Evolutionary conservation across 2,797 vertebrate species (phyloP).

Genomic region (Alfaro cultratus): DNA sequence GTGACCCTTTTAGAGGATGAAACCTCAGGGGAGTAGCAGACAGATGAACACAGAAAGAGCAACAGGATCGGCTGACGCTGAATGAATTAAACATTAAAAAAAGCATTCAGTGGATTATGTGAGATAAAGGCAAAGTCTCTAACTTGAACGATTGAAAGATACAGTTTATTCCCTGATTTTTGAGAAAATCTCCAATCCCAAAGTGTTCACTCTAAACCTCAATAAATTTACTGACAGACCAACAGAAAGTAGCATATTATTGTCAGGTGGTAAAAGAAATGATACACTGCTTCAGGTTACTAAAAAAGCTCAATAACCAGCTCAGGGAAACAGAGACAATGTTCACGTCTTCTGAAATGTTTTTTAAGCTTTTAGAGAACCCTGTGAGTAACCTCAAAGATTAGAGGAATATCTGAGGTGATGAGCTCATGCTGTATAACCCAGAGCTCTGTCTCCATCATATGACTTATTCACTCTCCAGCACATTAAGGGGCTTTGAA

Average conservation of each 20-base stretch:
- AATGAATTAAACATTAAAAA: neutral
- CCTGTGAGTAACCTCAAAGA: conserved; percentile 52
- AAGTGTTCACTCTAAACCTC: neutral
- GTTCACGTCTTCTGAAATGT: conserved; percentile 18
- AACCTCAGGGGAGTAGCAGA: conserved; percentile 26
- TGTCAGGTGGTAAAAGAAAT: neutral
- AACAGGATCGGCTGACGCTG: conserved; percentile 1
- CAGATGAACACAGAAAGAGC: conserved; percentile 2
- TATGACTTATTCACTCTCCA: conserved; percentile 46
- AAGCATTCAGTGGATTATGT: neutral
- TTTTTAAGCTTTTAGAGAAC: conserved; percentile 41
- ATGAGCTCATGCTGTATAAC: conserved; percentile 66
- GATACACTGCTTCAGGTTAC: neutral
- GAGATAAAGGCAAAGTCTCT: neutral
- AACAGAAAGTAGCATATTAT: neutral
- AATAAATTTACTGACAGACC: neutral
- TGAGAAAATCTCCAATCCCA: neutral
- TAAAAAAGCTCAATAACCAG: neutral
- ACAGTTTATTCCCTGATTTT: neutral
- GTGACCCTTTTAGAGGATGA: conserved; percentile 54
- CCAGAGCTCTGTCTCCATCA: conserved; percentile 56
- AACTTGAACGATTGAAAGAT: neutral
- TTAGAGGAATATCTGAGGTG: conserved; percentile 46
- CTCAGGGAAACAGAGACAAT: neutral
- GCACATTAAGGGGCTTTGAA: conserved; percentile 13